These are phyloP conservation scores for Dolichopus griseipennis DNA, from an alignment of 2,888 invertebrate species.

Conservation along the genomic window DNA sequence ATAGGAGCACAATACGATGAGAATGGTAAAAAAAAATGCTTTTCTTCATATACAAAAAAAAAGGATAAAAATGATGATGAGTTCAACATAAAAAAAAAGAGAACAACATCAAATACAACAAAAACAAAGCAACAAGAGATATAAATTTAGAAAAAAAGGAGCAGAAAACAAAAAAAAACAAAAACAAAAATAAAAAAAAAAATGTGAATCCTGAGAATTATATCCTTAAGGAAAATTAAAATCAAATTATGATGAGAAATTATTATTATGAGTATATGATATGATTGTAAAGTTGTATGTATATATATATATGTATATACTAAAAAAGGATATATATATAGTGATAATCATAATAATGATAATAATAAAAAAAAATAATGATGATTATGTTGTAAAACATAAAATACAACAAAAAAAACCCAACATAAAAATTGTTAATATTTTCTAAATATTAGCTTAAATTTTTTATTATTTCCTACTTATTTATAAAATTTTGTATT, in stretches of 20 bases:
- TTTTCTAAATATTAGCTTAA: too few relatives aligned
- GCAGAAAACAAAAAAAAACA: background rate
- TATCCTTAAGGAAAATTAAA: constrained; percentile 6
- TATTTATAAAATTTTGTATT: too few relatives aligned
- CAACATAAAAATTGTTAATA: too few relatives aligned
- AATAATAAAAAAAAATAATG: background rate
- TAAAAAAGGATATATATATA: too few relatives aligned
- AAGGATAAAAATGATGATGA: background rate
- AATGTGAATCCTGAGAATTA: background rate
- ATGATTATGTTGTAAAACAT: background rate
- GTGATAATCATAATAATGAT: background rate
- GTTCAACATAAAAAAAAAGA: background rate
- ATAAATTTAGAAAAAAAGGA: background rate
- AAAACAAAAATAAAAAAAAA: too few relatives aligned
- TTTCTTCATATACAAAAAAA: background rate
- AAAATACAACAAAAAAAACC: too few relatives aligned
- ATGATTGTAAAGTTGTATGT: background rate
- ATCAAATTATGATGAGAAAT: constrained; percentile 4
- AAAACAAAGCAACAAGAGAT: too few relatives aligned
- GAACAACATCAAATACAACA: too few relatives aligned
- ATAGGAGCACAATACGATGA: too few relatives aligned
- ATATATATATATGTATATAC: too few relatives aligned
- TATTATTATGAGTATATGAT: background rate
- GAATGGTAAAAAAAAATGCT: background rate
- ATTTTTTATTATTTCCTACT: too few relatives aligned